A percentile compares a stretch with the other conserved stretches of the same genome.
Conservation (phyloP, 2,113 vertebrate species). For the Natator depressus region DNA sequence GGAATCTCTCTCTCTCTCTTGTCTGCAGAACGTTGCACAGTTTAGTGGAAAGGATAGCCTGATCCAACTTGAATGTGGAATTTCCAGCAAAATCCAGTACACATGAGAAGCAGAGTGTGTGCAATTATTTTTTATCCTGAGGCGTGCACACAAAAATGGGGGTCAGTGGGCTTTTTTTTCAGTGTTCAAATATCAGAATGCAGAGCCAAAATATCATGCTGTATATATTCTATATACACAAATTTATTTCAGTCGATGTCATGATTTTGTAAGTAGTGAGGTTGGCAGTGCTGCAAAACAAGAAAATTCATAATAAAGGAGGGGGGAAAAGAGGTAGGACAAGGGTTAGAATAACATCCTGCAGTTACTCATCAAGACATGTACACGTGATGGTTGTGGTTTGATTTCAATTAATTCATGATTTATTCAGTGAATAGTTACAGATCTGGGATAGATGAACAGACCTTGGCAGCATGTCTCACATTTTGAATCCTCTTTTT, state of each 20-base stretch:
- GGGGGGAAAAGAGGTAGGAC: fast-evolving
- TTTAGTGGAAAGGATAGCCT: not conserved
- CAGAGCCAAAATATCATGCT: not conserved
- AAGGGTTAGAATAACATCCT: not conserved
- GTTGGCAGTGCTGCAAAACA: not conserved
- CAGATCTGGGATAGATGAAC: not conserved
- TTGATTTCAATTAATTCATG: not conserved
- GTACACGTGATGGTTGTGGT: not conserved
- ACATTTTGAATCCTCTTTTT: not conserved
- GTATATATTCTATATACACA: not conserved
- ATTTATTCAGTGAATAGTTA: not conserved
- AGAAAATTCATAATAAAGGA: not conserved
- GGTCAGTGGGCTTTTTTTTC: not conserved
- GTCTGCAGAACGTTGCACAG: not conserved
- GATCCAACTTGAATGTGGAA: not conserved
- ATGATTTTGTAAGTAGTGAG: not conserved
- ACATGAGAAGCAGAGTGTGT: not conserved
- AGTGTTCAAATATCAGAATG: not conserved
- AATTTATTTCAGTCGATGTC: not conserved
- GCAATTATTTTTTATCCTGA: not conserved
- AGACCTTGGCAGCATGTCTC: not conserved
- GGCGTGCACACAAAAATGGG: not conserved
- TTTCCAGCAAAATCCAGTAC: slow-evolving; percentile 38
- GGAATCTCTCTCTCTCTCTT: not conserved
- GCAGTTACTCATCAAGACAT: not conserved